Evolutionary conservation across 2,113 vertebrate genomes (phyloP).

Genomic region (Thamnophis sirtalis): DNA sequence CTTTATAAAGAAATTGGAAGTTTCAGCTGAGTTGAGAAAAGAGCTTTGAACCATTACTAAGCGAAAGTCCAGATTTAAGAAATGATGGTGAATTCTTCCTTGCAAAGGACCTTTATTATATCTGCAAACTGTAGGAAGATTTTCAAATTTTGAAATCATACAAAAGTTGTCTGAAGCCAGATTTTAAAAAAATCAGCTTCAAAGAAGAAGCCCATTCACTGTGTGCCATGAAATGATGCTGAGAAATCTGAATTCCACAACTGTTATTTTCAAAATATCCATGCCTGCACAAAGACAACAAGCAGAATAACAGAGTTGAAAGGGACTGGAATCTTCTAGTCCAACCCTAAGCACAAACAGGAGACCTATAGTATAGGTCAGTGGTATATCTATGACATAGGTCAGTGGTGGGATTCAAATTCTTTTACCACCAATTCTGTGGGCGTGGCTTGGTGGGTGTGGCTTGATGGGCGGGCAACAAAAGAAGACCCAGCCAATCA

Average conservation of each 20-base stretch:
- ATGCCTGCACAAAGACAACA: conserved; percentile 18
- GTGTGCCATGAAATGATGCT: conserved; percentile 20
- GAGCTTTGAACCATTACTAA: conserved; percentile 45
- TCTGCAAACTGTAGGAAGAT: conserved; percentile 52
- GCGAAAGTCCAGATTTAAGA: conserved; percentile 34
- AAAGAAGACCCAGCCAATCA: too few relatives aligned
- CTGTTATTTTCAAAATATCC: conserved; percentile 33
- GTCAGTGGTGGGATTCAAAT: too few relatives aligned
- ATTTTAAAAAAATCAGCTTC: conserved; percentile 37
- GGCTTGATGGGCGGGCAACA: too few relatives aligned
- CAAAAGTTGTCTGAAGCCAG: conserved; percentile 57
- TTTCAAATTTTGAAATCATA: conserved; percentile 58
- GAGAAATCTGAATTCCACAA: conserved; percentile 24
- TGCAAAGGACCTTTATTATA: conserved; percentile 52
- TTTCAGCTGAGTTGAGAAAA: conserved; percentile 53
- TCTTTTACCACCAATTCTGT: too few relatives aligned
- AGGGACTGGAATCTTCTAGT: neutral
- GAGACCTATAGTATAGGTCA: neutral
- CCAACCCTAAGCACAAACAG: neutral
- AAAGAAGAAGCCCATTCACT: conserved; percentile 37
- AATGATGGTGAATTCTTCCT: conserved; percentile 45
- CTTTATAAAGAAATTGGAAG: conserved; percentile 48
- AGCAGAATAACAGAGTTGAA: neutral
- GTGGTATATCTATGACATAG: too few relatives aligned
- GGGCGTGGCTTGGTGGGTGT: too few relatives aligned